Evolutionary conservation across 2,888 invertebrate genomes (phyloP).

Genomic region (Hirtodrosophila cameraria): DNA sequence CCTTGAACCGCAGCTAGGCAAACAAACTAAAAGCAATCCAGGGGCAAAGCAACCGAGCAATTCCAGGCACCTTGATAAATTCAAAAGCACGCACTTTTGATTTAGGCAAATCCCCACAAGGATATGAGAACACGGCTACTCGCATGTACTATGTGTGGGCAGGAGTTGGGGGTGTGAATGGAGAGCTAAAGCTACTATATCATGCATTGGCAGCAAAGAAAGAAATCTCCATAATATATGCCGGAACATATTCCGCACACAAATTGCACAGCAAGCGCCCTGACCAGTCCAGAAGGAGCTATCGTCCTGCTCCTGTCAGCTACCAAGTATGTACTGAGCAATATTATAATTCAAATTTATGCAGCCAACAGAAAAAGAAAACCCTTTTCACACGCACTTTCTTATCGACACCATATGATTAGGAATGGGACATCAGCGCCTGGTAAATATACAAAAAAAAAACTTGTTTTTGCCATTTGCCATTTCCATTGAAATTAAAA

Average conservation of each 20-base stretch:
- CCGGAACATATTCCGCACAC: conserved; percentile 84
- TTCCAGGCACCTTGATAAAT: conserved; percentile 74
- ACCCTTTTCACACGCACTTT: conserved; percentile 78
- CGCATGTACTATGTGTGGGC: conserved; percentile 16
- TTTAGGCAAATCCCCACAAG: conserved; percentile 69
- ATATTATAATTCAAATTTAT: conserved; percentile 81
- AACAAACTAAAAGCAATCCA: conserved; percentile 49
- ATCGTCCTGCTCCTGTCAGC: conserved; percentile 29
- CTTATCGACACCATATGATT: conserved; percentile 76
- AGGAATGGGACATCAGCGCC: conserved; percentile 35
- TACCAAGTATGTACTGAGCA: conserved; percentile 33
- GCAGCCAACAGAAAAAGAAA: conserved; percentile 66
- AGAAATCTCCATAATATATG: conserved; percentile 84
- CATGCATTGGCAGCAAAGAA: conserved; percentile 74
- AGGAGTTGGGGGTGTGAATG: too few relatives aligned
- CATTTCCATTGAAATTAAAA: conserved; percentile 46
- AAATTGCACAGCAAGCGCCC: conserved; percentile 81
- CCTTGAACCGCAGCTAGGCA: conserved; percentile 65
- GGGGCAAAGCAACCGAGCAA: conserved; percentile 24
- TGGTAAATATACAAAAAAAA: conserved; percentile 43
- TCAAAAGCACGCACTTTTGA: conserved; percentile 81
- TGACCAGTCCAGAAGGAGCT: conserved; percentile 40
- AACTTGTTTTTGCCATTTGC: conserved; percentile 21
- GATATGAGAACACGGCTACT: conserved; percentile 53
- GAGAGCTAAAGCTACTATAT: conserved; percentile 57